phyloP scores from a whole-genome alignment of 1,140 invertebrate genomes.

The Diuraphis noxia region DNA sequence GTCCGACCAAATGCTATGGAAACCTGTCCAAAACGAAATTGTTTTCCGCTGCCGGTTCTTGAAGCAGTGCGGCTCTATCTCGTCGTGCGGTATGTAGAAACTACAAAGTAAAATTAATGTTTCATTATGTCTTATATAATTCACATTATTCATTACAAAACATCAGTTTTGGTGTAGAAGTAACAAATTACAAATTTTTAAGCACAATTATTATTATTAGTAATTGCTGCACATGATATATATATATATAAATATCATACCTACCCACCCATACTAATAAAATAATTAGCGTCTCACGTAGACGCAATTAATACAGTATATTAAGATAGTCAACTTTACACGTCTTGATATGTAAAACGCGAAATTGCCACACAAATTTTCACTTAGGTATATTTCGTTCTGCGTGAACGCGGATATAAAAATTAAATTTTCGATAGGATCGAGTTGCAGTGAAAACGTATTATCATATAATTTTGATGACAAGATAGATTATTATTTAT shows the following conservation, averaged over 20 bases:
- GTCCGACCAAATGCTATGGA: not conserved
- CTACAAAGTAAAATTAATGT: not conserved
- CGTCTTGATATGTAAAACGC: not conserved
- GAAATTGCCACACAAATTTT: not conserved
- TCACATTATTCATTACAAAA: not conserved
- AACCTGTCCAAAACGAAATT: not conserved
- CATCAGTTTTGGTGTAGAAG: not conserved
- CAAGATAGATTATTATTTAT: not conserved
- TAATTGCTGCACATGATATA: not conserved
- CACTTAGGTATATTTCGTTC: not conserved
- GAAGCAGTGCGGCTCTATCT: not conserved
- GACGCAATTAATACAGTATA: not conserved
- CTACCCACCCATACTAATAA: not conserved
- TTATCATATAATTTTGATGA: conserved; percentile 1
- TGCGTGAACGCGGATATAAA: not conserved
- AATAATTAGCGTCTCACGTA: not conserved
- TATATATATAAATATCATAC: too few species aligned
- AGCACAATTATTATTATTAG: not conserved
- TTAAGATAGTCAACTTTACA: not conserved
- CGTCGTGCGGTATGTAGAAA: not conserved
- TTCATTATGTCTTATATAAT: not conserved
- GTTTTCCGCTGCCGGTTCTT: not conserved
- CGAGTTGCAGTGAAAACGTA: not conserved
- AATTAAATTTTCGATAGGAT: not conserved
- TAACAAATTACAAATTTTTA: not conserved